Evolutionary conservation across 2,113 vertebrate genomes (phyloP), one percentile per base, ranked within the genome.

Genomic region (Epinephelus fuscoguttatus): DNA sequence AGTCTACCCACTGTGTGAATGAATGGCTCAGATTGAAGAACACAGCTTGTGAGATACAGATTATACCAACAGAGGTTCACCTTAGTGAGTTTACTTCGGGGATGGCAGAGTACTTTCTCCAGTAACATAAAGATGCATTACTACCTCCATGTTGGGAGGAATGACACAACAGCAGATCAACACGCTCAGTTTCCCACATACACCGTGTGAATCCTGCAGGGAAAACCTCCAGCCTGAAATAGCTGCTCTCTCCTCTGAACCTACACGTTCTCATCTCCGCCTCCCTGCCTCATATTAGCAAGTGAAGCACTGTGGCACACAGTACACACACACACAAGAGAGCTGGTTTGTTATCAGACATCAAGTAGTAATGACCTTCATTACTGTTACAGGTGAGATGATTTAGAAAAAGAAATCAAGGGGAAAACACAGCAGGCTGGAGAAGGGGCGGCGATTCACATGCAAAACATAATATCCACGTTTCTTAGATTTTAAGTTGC

Each of bases 211-310:
- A 71, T 82, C 72, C 84, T 74, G 30, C 55, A 70, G 76, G 60
- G 80, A 84, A 79, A 84, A 57, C 56, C 81, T 67, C 9, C 6
- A 61, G 62, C 70, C 60, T 60, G 42, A 71, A 82, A 84, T 71
- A 86, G 60, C 73, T 52, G 50, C 73, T 75, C 27, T 67, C 42
- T 50, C n/a, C 64, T 73, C 40, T 80, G 53, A 86, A 83, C 71
- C 77, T 75, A 78, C 79, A 83, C 75, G 76, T 86, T 84, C 79
- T 76, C 67, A 67, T 74, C 68, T 75, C 25, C 33, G 50, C 50
- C 42, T 63, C 18, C 30, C 25, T 33, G 45, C 70, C 47, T 78
- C 27, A 14, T 72, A 74, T 72, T 63, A 61, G 37, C n/a, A 19
- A 62, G 67, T 70, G 85, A 71, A 86, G 19, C 60, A 56, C 19